Base-by-base conservation (phyloP, 1,140 invertebrate genomes). In the Macrocentrus cingulum region DNA sequence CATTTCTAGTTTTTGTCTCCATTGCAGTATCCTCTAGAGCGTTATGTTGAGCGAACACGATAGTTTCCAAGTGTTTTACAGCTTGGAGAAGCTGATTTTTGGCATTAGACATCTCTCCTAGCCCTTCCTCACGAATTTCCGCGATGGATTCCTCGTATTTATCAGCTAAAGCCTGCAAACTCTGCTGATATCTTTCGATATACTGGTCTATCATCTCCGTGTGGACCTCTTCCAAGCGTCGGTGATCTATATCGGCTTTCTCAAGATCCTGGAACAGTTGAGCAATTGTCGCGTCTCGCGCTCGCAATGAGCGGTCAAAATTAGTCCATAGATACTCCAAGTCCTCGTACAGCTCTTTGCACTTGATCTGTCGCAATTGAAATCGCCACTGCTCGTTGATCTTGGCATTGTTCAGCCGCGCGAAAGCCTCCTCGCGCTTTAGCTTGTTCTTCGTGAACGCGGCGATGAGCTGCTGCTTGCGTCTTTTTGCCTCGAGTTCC, bases 331-430 rank as follows among this genome's bases (percentile, higher is more conserved):
- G 72, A 64, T 84, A 85, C 69, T 86, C 75, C 3, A 90, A 82
- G 48, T 89, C 83, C 8, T 84, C 71, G 22, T 86, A 81, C 70
- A 91, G 81, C 67, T 91, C 87, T 39, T 84, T 84, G 59, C 85
- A 86, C 80, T 91, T 92, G 41, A 88, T 83, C 74, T 84, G 84
- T 4, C 90, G 81, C 46, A 92, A 75, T 58, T 89, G 83, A 39
- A 84, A 85, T 50, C 90, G 83, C 90, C 90, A 92, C 69, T 90
- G 85, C 75, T 91, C 88, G 68, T 92, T 91, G 15, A 92, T 88
- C 78, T 92, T 92, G 0, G 90, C 89, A 59, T 85, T 84, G 70
- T 92, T 92, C 23, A 91, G 76, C 52, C 89, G 84, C 1, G 87
- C 82, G 72, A 89, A 91, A 4, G 84, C 82, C 73, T 91, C 88